Conservation (phyloP, 2,888 invertebrate genomes). For the Cheilosia variabilis region DNA sequence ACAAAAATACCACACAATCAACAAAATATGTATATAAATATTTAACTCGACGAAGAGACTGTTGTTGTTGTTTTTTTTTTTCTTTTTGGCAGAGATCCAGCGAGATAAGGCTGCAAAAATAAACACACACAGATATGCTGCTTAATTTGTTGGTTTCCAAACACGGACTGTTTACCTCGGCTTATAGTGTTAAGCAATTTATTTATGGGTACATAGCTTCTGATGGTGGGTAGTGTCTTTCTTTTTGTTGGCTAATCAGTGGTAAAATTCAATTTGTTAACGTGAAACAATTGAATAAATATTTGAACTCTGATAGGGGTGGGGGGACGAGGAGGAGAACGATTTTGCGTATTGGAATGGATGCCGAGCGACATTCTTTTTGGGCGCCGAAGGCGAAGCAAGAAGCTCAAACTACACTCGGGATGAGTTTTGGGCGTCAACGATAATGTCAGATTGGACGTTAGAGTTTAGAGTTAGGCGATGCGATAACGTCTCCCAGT, state of each 20-base stretch:
- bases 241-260: constrained; percentile 37
- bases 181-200: constrained; percentile 52
- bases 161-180: constrained; percentile 44
- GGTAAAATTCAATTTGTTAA: constrained; percentile 56
- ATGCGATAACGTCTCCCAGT: too few species aligned
- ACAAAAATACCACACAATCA: constrained; percentile 5
- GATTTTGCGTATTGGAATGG: neutral
- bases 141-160: constrained; percentile 55
- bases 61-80: neutral
- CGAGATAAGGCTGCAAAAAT: constrained; percentile 40
- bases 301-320: constrained; percentile 34
- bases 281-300: constrained; percentile 31
- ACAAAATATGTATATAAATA: constrained; percentile 27
- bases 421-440: neutral
- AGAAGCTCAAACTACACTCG: neutral
- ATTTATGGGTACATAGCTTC: constrained; percentile 37
- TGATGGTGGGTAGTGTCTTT: neutral
- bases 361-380: neutral
- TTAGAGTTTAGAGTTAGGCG: neutral
- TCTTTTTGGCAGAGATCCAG: constrained; percentile 40
- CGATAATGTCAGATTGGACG: neutral
- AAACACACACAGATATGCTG: constrained; percentile 44
- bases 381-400: neutral
- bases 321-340: neutral
- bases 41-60: constrained; percentile 1